phyloP scores from a whole-genome alignment of 2,113 vertebrate species.

The Pipra filicauda region DNA sequence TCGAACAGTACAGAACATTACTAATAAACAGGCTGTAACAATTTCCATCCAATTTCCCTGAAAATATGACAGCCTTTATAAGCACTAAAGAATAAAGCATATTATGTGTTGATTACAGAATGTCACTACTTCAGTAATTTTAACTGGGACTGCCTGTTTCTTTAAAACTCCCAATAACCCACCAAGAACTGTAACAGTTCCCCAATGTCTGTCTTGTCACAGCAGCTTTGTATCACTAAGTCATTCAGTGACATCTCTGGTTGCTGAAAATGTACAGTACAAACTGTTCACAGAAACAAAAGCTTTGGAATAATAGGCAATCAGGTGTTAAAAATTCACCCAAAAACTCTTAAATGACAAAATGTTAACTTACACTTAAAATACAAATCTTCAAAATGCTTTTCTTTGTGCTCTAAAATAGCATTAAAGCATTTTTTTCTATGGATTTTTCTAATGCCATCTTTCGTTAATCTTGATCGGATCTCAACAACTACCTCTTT shows the following conservation, averaged over 20 bases:
- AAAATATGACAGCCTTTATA: background rate
- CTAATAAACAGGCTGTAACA: background rate
- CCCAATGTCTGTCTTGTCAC: background rate
- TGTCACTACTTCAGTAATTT: background rate
- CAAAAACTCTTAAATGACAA: background rate
- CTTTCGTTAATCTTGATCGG: background rate
- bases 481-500: background rate
- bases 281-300: conserved; percentile 19
- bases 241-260: background rate
- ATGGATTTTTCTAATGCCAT: background rate
- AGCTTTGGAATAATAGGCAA: background rate
- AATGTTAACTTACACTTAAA: background rate
- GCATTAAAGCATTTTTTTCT: background rate
- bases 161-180: background rate
- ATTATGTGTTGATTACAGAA: background rate
- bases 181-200: background rate
- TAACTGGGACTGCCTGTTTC: background rate
- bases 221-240: background rate
- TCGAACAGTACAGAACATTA: background rate
- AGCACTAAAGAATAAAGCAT: background rate
- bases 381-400: background rate
- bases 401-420: background rate
- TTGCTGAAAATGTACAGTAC: background rate
- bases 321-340: background rate
- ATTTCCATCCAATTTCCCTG: background rate